Conservation (phyloP, 1,140 invertebrate species). For the Campoletis sonorensis region DNA sequence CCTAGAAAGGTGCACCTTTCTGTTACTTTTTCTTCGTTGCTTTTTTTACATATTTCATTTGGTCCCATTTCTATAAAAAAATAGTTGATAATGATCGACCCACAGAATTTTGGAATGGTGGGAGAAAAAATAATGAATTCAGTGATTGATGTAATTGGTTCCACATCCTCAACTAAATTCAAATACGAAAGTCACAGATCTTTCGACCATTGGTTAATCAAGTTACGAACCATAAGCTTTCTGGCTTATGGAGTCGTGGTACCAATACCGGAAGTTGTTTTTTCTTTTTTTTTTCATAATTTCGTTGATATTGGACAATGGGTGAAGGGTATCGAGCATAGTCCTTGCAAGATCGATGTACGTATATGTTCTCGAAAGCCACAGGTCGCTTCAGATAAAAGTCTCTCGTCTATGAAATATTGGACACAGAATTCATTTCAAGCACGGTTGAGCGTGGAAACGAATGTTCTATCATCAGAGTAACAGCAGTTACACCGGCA, state of each 20-base stretch:
- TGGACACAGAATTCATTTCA: constrained; percentile 49
- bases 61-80: too few relatives aligned
- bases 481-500: too few relatives aligned
- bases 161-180: too few relatives aligned
- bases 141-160: too few relatives aligned
- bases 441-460: constrained; percentile 50
- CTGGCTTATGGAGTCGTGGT: background rate
- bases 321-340: background rate
- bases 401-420: constrained; percentile 1
- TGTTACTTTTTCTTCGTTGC: too few relatives aligned
- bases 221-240: background rate
- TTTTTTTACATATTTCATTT: too few relatives aligned
- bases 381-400: background rate
- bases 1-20: too few relatives aligned
- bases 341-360: background rate
- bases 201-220: background rate
- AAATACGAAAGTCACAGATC: background rate
- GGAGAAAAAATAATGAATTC: too few relatives aligned
- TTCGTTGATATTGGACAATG: constrained; percentile 17
- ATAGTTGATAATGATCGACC: too few relatives aligned
- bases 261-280: constrained; percentile 29
- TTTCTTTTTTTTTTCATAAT: background rate
- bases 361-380: background rate
- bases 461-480: constrained; percentile 27
- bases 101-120: too few relatives aligned